Percentiles rank a stretch among this genome's conserved stretches.
phyloP scores from a whole-genome alignment of 2,797 vertebrate species.

The Harpagifer antarcticus region DNA sequence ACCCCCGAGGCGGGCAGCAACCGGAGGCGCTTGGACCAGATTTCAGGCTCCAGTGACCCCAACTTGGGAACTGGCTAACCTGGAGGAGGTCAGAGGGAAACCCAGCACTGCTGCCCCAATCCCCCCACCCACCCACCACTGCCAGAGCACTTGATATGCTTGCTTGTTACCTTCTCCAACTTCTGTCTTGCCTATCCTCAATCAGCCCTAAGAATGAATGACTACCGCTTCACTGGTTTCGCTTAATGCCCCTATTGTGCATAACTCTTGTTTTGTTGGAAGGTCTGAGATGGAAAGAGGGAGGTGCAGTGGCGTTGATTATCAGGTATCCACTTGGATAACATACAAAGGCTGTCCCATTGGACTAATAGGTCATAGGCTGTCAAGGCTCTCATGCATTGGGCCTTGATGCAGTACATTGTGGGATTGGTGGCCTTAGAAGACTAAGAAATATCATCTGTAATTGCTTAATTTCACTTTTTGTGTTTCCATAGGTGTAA shows the following conservation, averaged over 20 bases:
- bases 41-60: conserved; percentile 80
- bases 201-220: conserved; percentile 79
- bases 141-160: conserved; percentile 80
- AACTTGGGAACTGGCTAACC: conserved; percentile 87
- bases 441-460: conserved; percentile 22
- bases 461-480: conserved; percentile 15
- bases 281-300: conserved; percentile 65
- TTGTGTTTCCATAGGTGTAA: background rate
- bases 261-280: conserved; percentile 77
- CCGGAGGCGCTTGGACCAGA: conserved; percentile 73
- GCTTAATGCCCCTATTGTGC: conserved; percentile 84
- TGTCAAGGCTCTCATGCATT: conserved; percentile 70
- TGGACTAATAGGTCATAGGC: conserved; percentile 73
- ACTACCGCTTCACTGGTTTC: conserved; percentile 81
- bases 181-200: conserved; percentile 73
- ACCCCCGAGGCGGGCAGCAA: conserved; percentile 63
- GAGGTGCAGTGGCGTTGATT: conserved; percentile 70
- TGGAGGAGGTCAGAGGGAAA: conserved; percentile 80
- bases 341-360: conserved; percentile 72
- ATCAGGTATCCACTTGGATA: conserved; percentile 80
- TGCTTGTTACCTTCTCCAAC: conserved; percentile 62
- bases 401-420: conserved; percentile 42
- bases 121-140: conserved; percentile 26
- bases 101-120: conserved; percentile 69
- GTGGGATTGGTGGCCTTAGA: conserved; percentile 15